A percentile compares a stretch with the other conserved stretches of the same genome.
These are phyloP conservation scores for Odobenus rosmarus DNA, from an alignment of 2,113 vertebrate genomes.

Conservation along the genomic window DNA sequence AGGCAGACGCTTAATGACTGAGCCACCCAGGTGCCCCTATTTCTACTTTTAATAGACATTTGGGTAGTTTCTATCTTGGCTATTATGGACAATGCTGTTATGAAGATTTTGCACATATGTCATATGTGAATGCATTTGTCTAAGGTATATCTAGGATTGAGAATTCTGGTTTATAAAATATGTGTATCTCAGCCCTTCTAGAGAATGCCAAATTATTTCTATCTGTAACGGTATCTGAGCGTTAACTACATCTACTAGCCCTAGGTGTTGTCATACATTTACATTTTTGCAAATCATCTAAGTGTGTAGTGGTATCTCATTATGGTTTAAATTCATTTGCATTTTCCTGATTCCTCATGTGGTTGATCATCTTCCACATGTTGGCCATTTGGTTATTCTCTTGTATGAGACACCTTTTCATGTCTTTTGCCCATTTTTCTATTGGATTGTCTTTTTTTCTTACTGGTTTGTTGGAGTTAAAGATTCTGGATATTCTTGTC, in stretches of 20 bases:
- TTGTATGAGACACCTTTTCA: constrained; percentile 11
- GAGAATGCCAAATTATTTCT: not conserved
- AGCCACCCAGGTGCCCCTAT: not conserved
- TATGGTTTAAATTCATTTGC: constrained; percentile 8
- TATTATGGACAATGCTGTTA: not conserved
- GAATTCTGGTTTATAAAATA: not conserved
- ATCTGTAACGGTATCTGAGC: not conserved
- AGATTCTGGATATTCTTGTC: not conserved
- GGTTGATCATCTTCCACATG: not conserved
- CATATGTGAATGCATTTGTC: not conserved
- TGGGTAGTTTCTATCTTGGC: not conserved
- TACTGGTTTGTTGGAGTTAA: not conserved
- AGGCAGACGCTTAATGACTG: no score
- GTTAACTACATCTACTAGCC: not conserved
- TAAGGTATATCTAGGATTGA: constrained; percentile 30
- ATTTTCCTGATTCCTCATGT: not conserved
- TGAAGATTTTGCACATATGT: not conserved
- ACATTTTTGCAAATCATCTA: not conserved
- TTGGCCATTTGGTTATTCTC: not conserved
- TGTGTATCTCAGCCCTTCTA: not conserved
- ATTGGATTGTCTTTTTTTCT: not conserved
- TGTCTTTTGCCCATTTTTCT: constrained; percentile 35
- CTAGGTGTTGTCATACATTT: not conserved
- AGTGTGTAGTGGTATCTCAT: not conserved
- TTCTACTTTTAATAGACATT: not conserved